Percentiles rank a stretch among this genome's conserved stretches.
phyloP scores from a whole-genome alignment of 2,888 invertebrate species.

The Notodonta ziczac region DNA sequence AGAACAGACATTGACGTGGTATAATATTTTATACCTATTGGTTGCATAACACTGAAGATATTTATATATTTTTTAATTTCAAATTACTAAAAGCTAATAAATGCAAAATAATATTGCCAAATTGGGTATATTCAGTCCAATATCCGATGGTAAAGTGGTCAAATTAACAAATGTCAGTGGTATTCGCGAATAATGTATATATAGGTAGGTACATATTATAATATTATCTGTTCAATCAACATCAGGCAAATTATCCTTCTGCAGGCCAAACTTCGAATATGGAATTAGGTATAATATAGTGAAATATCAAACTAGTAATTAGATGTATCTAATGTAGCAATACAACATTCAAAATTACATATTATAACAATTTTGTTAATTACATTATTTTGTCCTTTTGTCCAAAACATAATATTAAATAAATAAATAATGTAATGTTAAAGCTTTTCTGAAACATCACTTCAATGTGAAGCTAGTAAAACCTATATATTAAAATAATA shows the following conservation, averaged over 20 bases:
- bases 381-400: conserved; percentile 24
- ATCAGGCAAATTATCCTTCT: too few relatives aligned
- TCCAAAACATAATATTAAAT: conserved; percentile 35
- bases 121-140: background rate
- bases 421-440: conserved; percentile 24
- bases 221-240: too few relatives aligned
- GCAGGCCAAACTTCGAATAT: background rate
- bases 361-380: conserved; percentile 33
- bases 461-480: conserved; percentile 40
- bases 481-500: background rate
- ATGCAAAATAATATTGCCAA: conserved; percentile 4
- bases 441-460: conserved; percentile 27
- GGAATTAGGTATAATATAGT: background rate
- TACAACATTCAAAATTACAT: conserved; percentile 20
- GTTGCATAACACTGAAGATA: background rate
- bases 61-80: background rate
- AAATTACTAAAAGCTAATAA: conserved; percentile 2
- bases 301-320: conserved; percentile 8
- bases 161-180: background rate
- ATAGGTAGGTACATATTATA: too few relatives aligned
- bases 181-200: too few relatives aligned
- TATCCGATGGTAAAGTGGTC: background rate
- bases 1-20: background rate
- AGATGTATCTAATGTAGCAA: conserved; percentile 13
- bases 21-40: background rate